Base-by-base conservation (phyloP, 2,797 vertebrate genomes). In the Chaunax sp. region DNA sequence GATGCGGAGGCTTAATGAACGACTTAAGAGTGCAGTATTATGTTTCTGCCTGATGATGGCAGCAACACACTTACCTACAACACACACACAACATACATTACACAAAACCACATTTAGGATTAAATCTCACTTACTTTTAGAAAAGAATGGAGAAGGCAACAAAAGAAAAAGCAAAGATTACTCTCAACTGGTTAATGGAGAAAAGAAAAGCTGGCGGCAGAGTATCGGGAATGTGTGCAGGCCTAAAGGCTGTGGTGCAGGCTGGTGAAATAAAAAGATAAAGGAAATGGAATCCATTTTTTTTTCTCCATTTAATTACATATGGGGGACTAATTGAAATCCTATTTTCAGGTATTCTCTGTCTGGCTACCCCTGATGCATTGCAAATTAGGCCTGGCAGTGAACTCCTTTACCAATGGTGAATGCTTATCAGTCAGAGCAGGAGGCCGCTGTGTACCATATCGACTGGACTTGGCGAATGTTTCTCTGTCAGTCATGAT, bases 21-120 rank as follows among this genome's bases (percentile, higher is more conserved):
- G 53, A 40, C 51, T 25, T 19, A 19, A 49, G 47, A 52, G 35
- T 88, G 93, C 77, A 91, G 83, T 84, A 78, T 64, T 37, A 55
- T 16, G 23, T 62, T 72, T 75, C 75, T 72, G 78, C 92, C 94
- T 90, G 90, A 85, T 93, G 94, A 92, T 92, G 94, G 93, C 93
- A 94, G 92, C 92, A 94, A 72, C 68, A 91, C 88, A 87, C 91
- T 84, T 88, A 85, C 71, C 72, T 82, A 86, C 72, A 55, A 72
- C 69, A 80, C 50, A 49, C 43, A 53, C 57, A 77, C 69, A 64
- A 77, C 72, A 79, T 35, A 77, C 44, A 80, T 41, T n/a, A 86
- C 71, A 70, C 53, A 82, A 50, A 63, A 75, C 20, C 81, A 90
- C 78, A 72, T 78, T 77, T 61, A 84, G 53, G 67, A 81, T 72